These are phyloP conservation scores for Boulengeromyrus knoepffleri DNA, from an alignment of 2,113 vertebrate species.

Conservation along the genomic window DNA sequence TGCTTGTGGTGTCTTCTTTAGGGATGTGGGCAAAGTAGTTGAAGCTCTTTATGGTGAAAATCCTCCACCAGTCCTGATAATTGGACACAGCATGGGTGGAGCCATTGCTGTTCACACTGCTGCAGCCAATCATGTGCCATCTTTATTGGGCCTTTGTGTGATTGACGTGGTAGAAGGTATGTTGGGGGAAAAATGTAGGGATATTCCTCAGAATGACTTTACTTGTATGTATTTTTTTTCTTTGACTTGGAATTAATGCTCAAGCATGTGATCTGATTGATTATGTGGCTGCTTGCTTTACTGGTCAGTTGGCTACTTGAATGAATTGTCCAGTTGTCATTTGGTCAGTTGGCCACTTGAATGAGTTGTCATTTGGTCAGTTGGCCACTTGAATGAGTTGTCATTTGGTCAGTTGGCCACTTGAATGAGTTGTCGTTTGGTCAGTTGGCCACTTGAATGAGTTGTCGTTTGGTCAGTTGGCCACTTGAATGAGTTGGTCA, in stretches of 20 bases:
- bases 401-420: not conserved
- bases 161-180: conserved; percentile 98
- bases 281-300: not conserved
- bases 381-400: not conserved
- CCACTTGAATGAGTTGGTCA: not conserved
- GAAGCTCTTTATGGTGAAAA: conserved; percentile 87
- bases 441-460: not conserved
- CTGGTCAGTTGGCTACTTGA: not conserved
- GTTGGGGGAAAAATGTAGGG: not conserved
- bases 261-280: not conserved
- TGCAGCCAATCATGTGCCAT: conserved; percentile 75
- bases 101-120: conserved; percentile 95
- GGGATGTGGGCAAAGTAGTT: conserved; percentile 87
- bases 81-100: conserved; percentile 97
- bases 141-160: conserved; percentile 87
- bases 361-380: not conserved
- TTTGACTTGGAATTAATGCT: not conserved
- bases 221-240: not conserved
- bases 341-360: not conserved
- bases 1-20: conserved; percentile 39
- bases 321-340: no score
- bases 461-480: not conserved
- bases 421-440: not conserved
- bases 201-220: not conserved
- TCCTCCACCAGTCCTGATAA: conserved; percentile 87